Conservation (phyloP, 2,888 invertebrate species). For the Thalpophila matura region DNA sequence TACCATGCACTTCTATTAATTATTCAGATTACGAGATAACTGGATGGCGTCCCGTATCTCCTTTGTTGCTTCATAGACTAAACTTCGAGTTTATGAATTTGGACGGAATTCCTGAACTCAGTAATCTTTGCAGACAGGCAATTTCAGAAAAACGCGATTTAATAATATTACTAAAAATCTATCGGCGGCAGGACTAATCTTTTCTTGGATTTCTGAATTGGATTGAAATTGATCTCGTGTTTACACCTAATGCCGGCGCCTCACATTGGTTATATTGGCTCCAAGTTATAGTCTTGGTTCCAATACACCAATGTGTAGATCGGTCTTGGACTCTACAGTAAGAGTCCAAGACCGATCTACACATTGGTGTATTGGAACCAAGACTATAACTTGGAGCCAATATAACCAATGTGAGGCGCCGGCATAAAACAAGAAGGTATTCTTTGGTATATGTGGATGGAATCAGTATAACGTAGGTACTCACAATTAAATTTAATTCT, state of each 20-base stretch:
- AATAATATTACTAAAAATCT: too few species aligned
- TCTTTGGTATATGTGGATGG: background rate
- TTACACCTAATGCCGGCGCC: too few species aligned
- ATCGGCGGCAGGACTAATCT: too few species aligned
- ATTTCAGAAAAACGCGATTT: background rate
- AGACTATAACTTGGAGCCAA: too few species aligned
- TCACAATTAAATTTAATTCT: slow-evolving; percentile 7
- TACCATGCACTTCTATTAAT: slow-evolving; percentile 50
- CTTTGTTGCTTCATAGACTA: slow-evolving; percentile 20
- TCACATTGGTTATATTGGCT: too few species aligned
- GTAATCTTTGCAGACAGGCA: background rate
- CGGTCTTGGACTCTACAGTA: too few species aligned
- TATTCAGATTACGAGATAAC: slow-evolving; percentile 36
- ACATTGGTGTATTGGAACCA: too few species aligned
- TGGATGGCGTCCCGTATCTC: background rate
- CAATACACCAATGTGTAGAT: too few species aligned
- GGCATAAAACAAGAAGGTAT: slow-evolving; percentile 18
- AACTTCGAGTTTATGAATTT: slow-evolving; percentile 8
- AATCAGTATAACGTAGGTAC: slow-evolving; percentile 11
- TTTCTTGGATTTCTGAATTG: slow-evolving; percentile 1
- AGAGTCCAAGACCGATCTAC: too few species aligned
- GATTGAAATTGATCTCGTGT: slow-evolving; percentile 15
- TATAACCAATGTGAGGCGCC: too few species aligned
- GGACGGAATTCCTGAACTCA: background rate
- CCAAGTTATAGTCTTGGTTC: too few species aligned